Base-by-base conservation (phyloP, 2,113 vertebrate species). In the Cyanoliseus patagonus region DNA sequence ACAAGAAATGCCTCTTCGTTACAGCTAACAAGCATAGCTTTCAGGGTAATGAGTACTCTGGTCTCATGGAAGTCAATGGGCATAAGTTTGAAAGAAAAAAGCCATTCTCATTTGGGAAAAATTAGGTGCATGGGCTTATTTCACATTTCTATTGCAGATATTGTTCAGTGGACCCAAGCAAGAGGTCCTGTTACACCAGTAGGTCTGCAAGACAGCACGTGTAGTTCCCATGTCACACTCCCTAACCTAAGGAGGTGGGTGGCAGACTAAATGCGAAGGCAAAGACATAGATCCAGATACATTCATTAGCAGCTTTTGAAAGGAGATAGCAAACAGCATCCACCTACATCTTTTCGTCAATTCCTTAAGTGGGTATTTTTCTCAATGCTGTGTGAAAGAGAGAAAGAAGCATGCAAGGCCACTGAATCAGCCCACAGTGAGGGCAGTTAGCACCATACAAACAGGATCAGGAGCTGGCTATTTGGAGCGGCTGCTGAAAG, bases 281-380 rank as follows among this genome's bases (percentile, higher is more conserved):
- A 2, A 87, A 86, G 64, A 44, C 16, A 55, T 24, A 76, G 25
- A 77, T 33, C 33, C 42, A 57, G 37, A 63, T 33, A 37, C 11
- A 35, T 31, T 92, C 10, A 82, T 92, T 78, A 84, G 28, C 22
- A 84, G 52, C n/a, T 92, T 91, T 81, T 68, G n/a, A 67, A 81
- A 86, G 27, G 55, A 59, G 6, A 5, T 4, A 73, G 13, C 17
- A 88, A 86, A 42, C 9, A 30, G 7, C 46, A 76, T 52, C 35
- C 37, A 17, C 78, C 47, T 68, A 30, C 64, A 75, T 37, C 46
- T 92, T 85, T 69, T 47, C 41, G 20, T 64, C 55, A 22, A 0
- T 30, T 18, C 33, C 86, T 64, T 63, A 64, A 75, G 11, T 18
- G 44, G 16, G 7, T 83, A 11, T 31, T 77, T 94, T 90, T 83